Evolutionary conservation across 2,888 invertebrate genomes (phyloP).

Genomic region (Argyresthia goedartella): DNA sequence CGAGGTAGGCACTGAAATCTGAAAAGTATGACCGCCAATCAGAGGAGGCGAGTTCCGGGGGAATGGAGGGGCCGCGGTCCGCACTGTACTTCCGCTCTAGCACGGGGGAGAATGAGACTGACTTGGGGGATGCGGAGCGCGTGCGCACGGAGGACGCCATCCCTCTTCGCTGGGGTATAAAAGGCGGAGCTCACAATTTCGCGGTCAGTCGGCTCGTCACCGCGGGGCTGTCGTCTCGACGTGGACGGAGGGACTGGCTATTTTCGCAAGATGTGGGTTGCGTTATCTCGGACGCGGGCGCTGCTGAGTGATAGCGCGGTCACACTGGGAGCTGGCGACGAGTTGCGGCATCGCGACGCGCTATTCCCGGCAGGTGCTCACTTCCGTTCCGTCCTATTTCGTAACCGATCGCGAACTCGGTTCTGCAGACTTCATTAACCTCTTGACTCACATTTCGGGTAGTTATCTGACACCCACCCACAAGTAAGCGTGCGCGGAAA

Average conservation of each 20-base stretch:
- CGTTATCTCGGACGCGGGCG: slow-evolving; percentile 56
- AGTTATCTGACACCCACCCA: slow-evolving; percentile 8
- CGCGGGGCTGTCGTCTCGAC: slow-evolving; percentile 14
- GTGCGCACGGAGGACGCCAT: slow-evolving; percentile 73
- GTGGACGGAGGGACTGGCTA: slow-evolving; percentile 6
- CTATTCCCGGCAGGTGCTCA: slow-evolving; percentile 69
- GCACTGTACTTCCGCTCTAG: slow-evolving; percentile 70
- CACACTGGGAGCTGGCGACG: slow-evolving; percentile 52
- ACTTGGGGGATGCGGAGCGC: slow-evolving; percentile 75
- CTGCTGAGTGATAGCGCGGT: slow-evolving; percentile 59
- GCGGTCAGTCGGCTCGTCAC: slow-evolving; percentile 59
- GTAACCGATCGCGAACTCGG: slow-evolving; percentile 45
- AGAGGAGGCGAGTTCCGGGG: slow-evolving; percentile 43
- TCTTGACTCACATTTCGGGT: slow-evolving; percentile 26
- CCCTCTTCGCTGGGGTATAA: slow-evolving; percentile 48
- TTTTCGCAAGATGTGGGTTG: slow-evolving; percentile 33
- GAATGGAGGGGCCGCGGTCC: slow-evolving; percentile 30
- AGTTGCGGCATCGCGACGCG: slow-evolving; percentile 44
- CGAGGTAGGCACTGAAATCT: slow-evolving; percentile 65
- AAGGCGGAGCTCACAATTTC: slow-evolving; percentile 36
- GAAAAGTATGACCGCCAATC: slow-evolving; percentile 64
- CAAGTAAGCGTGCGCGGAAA: slow-evolving; percentile 13
- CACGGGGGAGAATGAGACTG: slow-evolving; percentile 75
- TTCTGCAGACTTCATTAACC: slow-evolving; percentile 44
- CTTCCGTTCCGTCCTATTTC: slow-evolving; percentile 55